phyloP scores from a whole-genome alignment of 2,888 invertebrate genomes.

The Masnerella sp. region DNA sequence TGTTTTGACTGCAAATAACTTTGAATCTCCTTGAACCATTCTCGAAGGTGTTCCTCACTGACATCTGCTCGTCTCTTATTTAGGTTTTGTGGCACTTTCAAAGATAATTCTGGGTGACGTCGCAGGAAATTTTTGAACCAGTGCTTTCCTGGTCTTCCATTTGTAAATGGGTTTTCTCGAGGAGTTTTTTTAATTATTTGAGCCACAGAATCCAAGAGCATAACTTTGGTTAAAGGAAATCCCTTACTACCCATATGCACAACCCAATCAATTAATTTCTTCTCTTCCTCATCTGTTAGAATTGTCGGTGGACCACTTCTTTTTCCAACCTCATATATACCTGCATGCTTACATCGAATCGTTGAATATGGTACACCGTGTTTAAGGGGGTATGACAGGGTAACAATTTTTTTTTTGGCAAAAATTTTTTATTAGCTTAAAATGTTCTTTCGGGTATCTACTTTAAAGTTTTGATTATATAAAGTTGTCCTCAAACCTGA shows the following conservation, averaged over 20 bases:
- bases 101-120: conserved; percentile 56
- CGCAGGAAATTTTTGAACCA: conserved; percentile 58
- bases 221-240: conserved; percentile 12
- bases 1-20: conserved; percentile 57
- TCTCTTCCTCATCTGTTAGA: conserved; percentile 12
- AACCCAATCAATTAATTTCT: conserved; percentile 6
- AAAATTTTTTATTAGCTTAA: too few species aligned
- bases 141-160: conserved; percentile 49
- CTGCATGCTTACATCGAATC: conserved; percentile 13
- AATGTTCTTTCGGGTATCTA: too few species aligned
- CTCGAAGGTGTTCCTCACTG: conserved; percentile 62
- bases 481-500: too few species aligned
- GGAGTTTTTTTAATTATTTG: conserved; percentile 1
- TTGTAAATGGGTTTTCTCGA: conserved; percentile 44
- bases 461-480: too few species aligned
- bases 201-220: conserved; percentile 6
- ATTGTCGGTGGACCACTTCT: conserved; percentile 17
- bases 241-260: neutral
- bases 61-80: conserved; percentile 60
- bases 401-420: too few species aligned
- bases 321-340: conserved; percentile 15
- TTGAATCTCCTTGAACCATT: conserved; percentile 64
- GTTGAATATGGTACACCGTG: conserved; percentile 6
- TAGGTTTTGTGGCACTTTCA: conserved; percentile 64
- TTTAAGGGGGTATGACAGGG: too few species aligned